These are phyloP conservation scores for Acanthiza pusilla DNA, from an alignment of 2,797 vertebrate genomes.

Conservation along the genomic window DNA sequence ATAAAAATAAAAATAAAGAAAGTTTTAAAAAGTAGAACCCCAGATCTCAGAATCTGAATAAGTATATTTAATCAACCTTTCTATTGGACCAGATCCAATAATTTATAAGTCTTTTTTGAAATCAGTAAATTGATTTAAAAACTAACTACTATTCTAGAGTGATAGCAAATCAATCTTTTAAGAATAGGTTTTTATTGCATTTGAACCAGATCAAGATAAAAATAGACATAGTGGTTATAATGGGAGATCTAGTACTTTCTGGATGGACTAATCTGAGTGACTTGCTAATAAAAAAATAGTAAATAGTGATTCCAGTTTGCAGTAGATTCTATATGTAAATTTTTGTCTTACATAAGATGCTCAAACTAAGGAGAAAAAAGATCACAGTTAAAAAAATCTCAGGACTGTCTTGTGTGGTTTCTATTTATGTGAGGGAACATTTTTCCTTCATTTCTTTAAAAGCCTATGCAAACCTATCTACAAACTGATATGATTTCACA, in stretches of 20 bases:
- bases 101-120: not conserved
- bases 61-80: not conserved
- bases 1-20: not conserved
- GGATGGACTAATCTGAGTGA: not conserved
- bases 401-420: not conserved
- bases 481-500: not conserved
- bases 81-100: not conserved
- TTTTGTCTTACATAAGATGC: not conserved
- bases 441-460: not conserved
- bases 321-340: not conserved
- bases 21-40: not conserved
- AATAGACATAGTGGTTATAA: not conserved
- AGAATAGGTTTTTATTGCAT: not conserved
- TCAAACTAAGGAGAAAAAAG: not conserved
- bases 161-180: not conserved
- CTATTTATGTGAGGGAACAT: not conserved
- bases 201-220: not conserved
- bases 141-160: not conserved
- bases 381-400: not conserved
- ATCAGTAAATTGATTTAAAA: not conserved
- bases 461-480: not conserved
- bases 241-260: not conserved
- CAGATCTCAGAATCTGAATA: not conserved
- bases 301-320: not conserved
- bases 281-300: not conserved